Evolutionary conservation across 2,888 invertebrate genomes (phyloP).

Genomic region (Dione vanillae): DNA sequence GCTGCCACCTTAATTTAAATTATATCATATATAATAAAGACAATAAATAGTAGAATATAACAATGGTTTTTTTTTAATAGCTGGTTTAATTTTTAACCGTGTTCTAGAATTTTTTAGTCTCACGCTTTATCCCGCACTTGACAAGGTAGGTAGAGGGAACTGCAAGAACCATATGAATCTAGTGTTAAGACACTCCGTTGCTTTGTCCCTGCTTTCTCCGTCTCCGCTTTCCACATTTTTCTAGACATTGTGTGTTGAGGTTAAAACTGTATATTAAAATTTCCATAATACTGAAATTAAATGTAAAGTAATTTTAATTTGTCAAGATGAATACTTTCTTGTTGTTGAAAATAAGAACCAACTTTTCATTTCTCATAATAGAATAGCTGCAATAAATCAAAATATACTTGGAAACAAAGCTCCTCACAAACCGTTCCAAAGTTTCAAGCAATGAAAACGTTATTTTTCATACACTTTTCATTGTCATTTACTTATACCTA

Average conservation of each 20-base stretch:
- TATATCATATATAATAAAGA: too few relatives aligned
- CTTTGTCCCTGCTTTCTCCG: too few relatives aligned
- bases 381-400: slow-evolving; percentile 14
- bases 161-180: too few relatives aligned
- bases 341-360: neutral
- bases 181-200: too few relatives aligned
- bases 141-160: too few relatives aligned
- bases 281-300: neutral
- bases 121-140: too few relatives aligned
- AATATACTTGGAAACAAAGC: slow-evolving; percentile 13
- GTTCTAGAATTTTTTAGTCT: too few relatives aligned
- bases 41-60: too few relatives aligned
- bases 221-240: too few relatives aligned
- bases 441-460: slow-evolving; percentile 7
- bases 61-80: too few relatives aligned
- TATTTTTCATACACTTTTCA: slow-evolving; percentile 15
- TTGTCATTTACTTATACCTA: slow-evolving; percentile 10
- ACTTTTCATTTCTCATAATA: slow-evolving; percentile 2
- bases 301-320: slow-evolving; percentile 1
- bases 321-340: slow-evolving; percentile 1
- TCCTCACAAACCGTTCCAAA: slow-evolving; percentile 13
- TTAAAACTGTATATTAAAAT: neutral
- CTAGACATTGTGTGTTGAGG: too few relatives aligned
- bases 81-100: too few relatives aligned
- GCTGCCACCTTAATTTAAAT: neutral